A percentile compares a stretch with the other conserved stretches of the same genome.
These are phyloP conservation scores for Papilio xuthus DNA, from an alignment of 1,140 invertebrate genomes.

Conservation along the genomic window DNA sequence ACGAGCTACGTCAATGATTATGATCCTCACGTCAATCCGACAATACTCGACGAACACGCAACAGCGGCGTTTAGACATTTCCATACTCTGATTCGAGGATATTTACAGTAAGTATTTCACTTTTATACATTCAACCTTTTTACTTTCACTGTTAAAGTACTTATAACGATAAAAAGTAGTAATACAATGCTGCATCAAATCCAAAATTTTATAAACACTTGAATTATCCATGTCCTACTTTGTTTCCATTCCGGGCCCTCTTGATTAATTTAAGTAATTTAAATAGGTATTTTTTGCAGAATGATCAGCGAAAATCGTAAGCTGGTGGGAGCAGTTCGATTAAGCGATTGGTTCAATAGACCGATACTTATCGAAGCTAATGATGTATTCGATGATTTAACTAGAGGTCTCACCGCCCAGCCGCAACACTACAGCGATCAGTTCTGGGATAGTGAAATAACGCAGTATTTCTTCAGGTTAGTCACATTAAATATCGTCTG, in stretches of 20 bases:
- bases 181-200: no score
- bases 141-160: no score
- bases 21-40: constrained; percentile 88
- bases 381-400: constrained; percentile 88
- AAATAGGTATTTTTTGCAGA: constrained; percentile 71
- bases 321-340: constrained; percentile 82
- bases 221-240: no score
- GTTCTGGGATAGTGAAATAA: constrained; percentile 89
- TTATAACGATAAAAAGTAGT: no score
- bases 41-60: constrained; percentile 91
- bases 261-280: not conserved
- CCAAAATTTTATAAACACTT: no score
- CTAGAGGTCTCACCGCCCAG: constrained; percentile 87
- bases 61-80: constrained; percentile 94
- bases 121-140: not conserved
- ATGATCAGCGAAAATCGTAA: constrained; percentile 84
- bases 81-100: constrained; percentile 91
- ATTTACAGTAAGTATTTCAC: constrained; percentile 85
- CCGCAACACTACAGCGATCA: constrained; percentile 86
- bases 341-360: constrained; percentile 90
- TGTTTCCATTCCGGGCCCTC: no score
- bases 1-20: constrained; percentile 92
- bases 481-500: constrained; percentile 38
- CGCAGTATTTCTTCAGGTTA: constrained; percentile 88
- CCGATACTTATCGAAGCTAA: constrained; percentile 86